Conservation (phyloP, 2,888 invertebrate species). For the Pandemis heparana region DNA sequence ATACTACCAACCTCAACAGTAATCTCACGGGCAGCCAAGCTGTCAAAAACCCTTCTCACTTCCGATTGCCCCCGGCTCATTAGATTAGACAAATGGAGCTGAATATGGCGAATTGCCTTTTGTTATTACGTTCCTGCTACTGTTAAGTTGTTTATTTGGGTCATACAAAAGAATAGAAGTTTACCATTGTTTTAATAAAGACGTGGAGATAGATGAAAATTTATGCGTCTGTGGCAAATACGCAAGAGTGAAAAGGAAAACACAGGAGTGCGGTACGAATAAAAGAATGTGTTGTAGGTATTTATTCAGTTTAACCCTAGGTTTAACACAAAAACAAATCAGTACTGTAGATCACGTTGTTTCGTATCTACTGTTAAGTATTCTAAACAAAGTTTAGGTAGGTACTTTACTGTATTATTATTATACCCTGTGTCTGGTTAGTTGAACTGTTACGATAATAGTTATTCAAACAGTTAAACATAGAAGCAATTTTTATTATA, state of each 20-base stretch:
- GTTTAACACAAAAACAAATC: too few relatives aligned
- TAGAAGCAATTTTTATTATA: too few relatives aligned
- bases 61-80: slow-evolving; percentile 12
- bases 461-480: too few relatives aligned
- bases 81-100: slow-evolving; percentile 10
- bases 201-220: not conserved
- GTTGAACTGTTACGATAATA: too few relatives aligned
- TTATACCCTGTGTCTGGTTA: too few relatives aligned
- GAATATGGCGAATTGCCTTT: slow-evolving; percentile 5
- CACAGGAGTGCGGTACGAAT: not conserved
- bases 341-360: too few relatives aligned
- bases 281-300: not conserved
- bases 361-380: too few relatives aligned
- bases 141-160: slow-evolving; percentile 19
- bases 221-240: not conserved
- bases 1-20: not conserved
- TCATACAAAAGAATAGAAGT: slow-evolving; percentile 4
- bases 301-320: too few relatives aligned
- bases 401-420: too few relatives aligned
- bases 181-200: not conserved
- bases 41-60: slow-evolving; percentile 8
- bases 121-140: not conserved
- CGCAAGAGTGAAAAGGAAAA: too few relatives aligned
- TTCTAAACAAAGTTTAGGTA: too few relatives aligned
- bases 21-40: slow-evolving; percentile 5